A percentile compares a stretch with the other conserved stretches of the same genome.
These are phyloP conservation scores for Pediacus dermestoides DNA, from an alignment of 2,888 invertebrate genomes.

Conservation along the genomic window DNA sequence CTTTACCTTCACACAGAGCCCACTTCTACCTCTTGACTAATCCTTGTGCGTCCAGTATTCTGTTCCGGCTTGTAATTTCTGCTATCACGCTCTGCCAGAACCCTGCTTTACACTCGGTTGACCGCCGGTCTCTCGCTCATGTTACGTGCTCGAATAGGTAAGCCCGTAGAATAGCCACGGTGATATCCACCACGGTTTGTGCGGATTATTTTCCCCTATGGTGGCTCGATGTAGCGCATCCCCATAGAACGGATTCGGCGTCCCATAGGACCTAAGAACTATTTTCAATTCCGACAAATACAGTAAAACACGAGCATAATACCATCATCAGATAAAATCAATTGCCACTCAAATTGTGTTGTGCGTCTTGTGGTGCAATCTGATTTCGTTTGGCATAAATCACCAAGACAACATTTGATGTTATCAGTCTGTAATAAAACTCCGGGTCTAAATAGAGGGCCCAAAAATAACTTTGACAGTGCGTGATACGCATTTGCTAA, in stretches of 20 bases:
- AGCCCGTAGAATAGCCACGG: slow-evolving; percentile 15
- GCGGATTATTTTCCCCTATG: slow-evolving; percentile 7
- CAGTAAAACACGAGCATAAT: slow-evolving; percentile 39
- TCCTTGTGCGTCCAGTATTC: slow-evolving; percentile 47
- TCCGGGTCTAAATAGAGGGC: slow-evolving; percentile 1
- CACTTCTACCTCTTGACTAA: slow-evolving; percentile 41
- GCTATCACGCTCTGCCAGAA: slow-evolving; percentile 48
- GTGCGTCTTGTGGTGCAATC: slow-evolving; percentile 29
- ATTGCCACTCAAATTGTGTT: slow-evolving; percentile 37
- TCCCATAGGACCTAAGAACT: slow-evolving; percentile 32
- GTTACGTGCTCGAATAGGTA: slow-evolving; percentile 41
- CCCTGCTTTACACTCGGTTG: slow-evolving; percentile 43
- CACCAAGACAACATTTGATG: slow-evolving; percentile 29
- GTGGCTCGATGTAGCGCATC: slow-evolving; percentile 23
- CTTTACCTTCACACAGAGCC: slow-evolving; percentile 41
- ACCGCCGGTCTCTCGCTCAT: slow-evolving; percentile 30
- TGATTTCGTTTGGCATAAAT: slow-evolving; percentile 38
- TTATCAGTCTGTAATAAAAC: slow-evolving; percentile 25
- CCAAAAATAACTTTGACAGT: slow-evolving; percentile 2
- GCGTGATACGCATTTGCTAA: slow-evolving; percentile 5
- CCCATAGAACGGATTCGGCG: slow-evolving; percentile 29
- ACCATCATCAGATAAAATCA: slow-evolving; percentile 44
- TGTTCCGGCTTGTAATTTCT: slow-evolving; percentile 49
- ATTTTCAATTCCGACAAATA: slow-evolving; percentile 41
- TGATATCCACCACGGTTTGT: background rate